Percentiles rank a stretch among this genome's conserved stretches.
phyloP scores from a whole-genome alignment of 1,140 invertebrate species.

The Leguminivora glycinivorella region DNA sequence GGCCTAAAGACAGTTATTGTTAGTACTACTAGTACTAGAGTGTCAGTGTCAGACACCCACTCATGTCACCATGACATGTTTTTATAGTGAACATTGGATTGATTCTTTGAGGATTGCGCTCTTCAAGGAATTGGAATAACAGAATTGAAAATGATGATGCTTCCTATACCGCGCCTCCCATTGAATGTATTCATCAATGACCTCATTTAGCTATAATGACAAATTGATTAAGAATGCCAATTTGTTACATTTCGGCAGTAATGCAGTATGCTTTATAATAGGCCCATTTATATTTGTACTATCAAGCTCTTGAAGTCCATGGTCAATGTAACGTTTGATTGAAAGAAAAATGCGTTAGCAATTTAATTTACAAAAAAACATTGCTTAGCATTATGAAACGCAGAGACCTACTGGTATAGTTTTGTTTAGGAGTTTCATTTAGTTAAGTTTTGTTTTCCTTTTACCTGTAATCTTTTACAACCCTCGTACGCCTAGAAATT shows the following conservation, averaged over 20 bases:
- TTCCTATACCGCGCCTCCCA: conserved; percentile 7
- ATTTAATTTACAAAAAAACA: too few species aligned
- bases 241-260: not conserved
- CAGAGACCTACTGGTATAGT: too few species aligned
- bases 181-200: conserved; percentile 9
- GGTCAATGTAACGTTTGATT: too few species aligned
- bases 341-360: too few species aligned
- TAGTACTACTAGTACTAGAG: too few species aligned
- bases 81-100: too few species aligned
- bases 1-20: too few species aligned
- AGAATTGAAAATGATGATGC: not conserved
- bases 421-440: too few species aligned
- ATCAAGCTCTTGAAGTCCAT: not conserved
- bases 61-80: too few species aligned
- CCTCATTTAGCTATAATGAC: not conserved
- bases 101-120: too few species aligned
- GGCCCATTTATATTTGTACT: not conserved
- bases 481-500: not conserved
- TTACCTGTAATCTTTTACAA: not conserved
- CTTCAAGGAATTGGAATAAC: not conserved
- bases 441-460: not conserved
- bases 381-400: too few species aligned
- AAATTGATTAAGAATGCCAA: not conserved
- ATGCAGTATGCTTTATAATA: not conserved
- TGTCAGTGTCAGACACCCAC: too few species aligned